phyloP scores from a whole-genome alignment of 2,888 invertebrate species.

The Pammene aurita region DNA sequence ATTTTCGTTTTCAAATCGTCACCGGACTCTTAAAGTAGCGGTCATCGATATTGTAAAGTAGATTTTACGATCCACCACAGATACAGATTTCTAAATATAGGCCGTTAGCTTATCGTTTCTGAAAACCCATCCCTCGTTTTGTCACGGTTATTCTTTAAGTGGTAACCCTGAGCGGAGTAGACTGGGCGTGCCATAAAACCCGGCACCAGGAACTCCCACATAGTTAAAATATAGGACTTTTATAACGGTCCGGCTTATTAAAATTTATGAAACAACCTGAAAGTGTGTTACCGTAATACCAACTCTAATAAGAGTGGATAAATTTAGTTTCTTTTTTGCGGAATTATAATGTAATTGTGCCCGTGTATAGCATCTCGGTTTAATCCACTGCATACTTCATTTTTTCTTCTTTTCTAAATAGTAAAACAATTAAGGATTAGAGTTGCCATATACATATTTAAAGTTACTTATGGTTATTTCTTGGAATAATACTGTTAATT shows the following conservation, averaged over 20 bases:
- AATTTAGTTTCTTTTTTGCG: slow-evolving; percentile 33
- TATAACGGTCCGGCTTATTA: slow-evolving; percentile 43
- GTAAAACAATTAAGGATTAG: background rate
- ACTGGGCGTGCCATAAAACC: slow-evolving; percentile 45
- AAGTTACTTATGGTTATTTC: no score
- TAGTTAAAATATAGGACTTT: slow-evolving; percentile 43
- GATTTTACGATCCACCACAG: no score
- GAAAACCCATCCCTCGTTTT: background rate
- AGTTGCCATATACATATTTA: background rate
- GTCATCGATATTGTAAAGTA: no score
- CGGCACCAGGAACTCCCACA: slow-evolving; percentile 40
- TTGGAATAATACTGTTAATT: no score
- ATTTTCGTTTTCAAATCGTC: no score
- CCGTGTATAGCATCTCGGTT: slow-evolving; percentile 17
- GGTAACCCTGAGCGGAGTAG: slow-evolving; percentile 46
- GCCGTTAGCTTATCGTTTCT: no score
- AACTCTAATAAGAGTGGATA: slow-evolving; percentile 40
- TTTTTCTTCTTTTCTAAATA: background rate
- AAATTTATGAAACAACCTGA: slow-evolving; percentile 43
- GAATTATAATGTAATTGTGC: slow-evolving; percentile 18
- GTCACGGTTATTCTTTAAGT: background rate
- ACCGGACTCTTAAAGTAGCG: no score
- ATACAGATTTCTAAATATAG: no score
- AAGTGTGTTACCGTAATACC: slow-evolving; percentile 40
- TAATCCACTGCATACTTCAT: slow-evolving; percentile 2